Evolutionary conservation across 2,888 invertebrate species (phyloP).

Genomic region (Tenthredo livida): DNA sequence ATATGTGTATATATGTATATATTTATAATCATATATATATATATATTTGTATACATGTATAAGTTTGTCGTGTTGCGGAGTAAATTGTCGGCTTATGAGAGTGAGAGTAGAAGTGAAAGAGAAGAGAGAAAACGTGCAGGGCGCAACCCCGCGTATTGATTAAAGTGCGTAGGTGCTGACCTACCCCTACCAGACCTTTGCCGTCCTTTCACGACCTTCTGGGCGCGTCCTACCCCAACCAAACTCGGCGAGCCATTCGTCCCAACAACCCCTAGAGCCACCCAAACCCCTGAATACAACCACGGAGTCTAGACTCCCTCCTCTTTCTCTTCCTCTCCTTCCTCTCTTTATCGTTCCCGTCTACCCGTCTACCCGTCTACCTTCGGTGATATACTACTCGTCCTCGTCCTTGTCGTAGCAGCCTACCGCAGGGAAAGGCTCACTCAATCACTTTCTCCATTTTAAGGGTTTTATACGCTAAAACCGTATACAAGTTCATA

Average conservation of each 20-base stretch:
- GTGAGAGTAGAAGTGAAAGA: background rate
- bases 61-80: background rate
- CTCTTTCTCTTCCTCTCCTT: slow-evolving; percentile 47
- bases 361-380: slow-evolving; percentile 6
- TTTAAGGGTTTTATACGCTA: background rate
- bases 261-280: slow-evolving; percentile 49
- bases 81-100: slow-evolving; percentile 3
- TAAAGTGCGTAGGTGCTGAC: slow-evolving; percentile 72
- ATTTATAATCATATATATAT: background rate
- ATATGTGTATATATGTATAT: no score
- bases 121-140: background rate
- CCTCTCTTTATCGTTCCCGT: slow-evolving; percentile 2
- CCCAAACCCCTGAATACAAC: slow-evolving; percentile 63
- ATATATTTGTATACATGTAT: background rate
- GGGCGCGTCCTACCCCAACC: slow-evolving; percentile 73
- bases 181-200: slow-evolving; percentile 69
- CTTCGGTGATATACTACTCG: background rate
- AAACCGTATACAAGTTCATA: background rate
- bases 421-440: background rate
- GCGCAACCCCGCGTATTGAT: slow-evolving; percentile 41
- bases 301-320: slow-evolving; percentile 42
- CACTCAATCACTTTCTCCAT: background rate
- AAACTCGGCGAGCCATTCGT: slow-evolving; percentile 48
- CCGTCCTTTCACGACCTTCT: slow-evolving; percentile 73
- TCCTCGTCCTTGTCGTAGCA: background rate